Evolutionary conservation across 2,888 invertebrate species (phyloP).

Genomic region (Melolontha melolontha): DNA sequence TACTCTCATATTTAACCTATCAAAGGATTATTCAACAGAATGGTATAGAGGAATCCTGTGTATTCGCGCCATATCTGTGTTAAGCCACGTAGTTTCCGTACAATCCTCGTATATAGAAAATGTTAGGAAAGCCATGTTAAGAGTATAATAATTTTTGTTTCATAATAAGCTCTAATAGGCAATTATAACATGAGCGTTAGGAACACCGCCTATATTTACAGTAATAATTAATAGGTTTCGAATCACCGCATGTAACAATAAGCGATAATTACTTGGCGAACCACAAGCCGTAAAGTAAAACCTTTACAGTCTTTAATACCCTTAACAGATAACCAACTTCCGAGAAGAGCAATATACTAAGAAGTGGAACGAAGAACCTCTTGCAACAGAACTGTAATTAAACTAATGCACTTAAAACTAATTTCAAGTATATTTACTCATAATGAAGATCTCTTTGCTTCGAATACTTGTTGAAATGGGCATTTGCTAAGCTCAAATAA

Average conservation of each 20-base stretch:
- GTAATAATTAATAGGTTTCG: constrained; percentile 10
- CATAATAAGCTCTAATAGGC: too few species aligned
- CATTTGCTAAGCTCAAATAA: too few species aligned
- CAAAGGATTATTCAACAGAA: too few species aligned
- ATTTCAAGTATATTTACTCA: not conserved
- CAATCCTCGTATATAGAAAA: too few species aligned
- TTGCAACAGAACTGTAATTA: constrained; percentile 7
- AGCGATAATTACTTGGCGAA: not conserved
- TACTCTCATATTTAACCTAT: too few species aligned
- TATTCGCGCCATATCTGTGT: too few species aligned
- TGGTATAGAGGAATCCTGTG: too few species aligned
- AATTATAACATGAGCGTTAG: constrained; percentile 3
- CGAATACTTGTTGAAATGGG: too few species aligned
- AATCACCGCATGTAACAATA: not conserved
- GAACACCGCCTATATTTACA: not conserved
- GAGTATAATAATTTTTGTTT: too few species aligned
- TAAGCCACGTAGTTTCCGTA: too few species aligned
- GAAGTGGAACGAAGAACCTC: constrained; percentile 6
- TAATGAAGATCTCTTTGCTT: not conserved
- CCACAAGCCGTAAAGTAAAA: not conserved
- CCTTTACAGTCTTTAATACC: constrained; percentile 12
- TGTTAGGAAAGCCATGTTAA: too few species aligned
- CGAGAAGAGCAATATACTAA: constrained; percentile 8
- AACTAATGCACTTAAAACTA: constrained; percentile 27
- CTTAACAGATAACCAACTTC: constrained; percentile 4